Base-by-base conservation (phyloP, 2,888 invertebrate species). In the Lasiommata megera region DNA sequence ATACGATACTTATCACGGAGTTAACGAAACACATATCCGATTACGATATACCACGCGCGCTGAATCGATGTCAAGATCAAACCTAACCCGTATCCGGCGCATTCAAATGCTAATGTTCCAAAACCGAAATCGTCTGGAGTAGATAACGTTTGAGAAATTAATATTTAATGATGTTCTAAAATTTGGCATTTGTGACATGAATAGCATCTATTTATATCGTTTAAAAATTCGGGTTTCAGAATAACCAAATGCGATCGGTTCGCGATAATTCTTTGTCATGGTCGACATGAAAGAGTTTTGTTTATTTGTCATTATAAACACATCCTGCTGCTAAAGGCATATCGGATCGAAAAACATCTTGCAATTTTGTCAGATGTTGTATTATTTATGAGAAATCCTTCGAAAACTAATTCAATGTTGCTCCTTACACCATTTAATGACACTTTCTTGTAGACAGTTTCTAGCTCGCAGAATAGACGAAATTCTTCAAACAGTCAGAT, bases 51-150 rank as follows among this genome's bases (percentile, higher is more conserved):
- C 34, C 34, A 17, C 52, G 18, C 31, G 36, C 14, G 41, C 29
- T 12, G 37, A 47, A 48, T 51, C 41, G 31, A 54, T 63, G 60
- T 56, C 55, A 63, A 61, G 62, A 64, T 67, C 59, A 34, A 28
- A 57, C 46, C 61, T 58, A 62, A 63, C 58, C 38, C 50, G 54
- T 60, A 67, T 69, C 68, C 69, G 67, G 51, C 60, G 55, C 54
- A 61, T 68, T 68, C 63, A 66, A 54, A 67, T 69, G 65, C 48
- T 62, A 68, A 69, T 68, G 18, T 11, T 28, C 51, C 63, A 62
- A 59, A 56, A 58, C 53, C 40, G 47, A 44, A 61, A 53, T 23
- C 28, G 48, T 40, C 64, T 36, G 47, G 51, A 56, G 40, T 36
- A 54, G 62, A 67, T 63, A 62, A 67, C 62, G 58, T 59, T 57